These are phyloP conservation scores for Clytia hemisphaerica DNA, from an alignment of 30 jellyfish, hydroid and myxozoan genomes.

Conservation along the genomic window DNA sequence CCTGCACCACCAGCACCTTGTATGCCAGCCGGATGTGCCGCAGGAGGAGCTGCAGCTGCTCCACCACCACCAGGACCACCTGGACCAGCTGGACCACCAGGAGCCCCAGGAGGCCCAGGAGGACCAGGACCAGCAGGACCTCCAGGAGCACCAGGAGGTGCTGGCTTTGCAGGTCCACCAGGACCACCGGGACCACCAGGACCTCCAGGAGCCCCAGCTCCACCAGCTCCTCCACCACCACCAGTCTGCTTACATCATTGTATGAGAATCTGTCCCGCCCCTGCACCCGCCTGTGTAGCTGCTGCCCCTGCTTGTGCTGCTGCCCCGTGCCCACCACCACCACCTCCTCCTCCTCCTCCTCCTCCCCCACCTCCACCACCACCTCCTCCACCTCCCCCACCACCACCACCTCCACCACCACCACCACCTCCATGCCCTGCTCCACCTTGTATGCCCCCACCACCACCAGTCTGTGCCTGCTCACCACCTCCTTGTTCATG, in stretches of 20 bases:
- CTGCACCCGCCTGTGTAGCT: conserved; percentile 81
- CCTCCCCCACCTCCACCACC: conserved; percentile 97
- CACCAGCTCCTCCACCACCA: conserved; percentile 82
- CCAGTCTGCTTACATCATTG: conserved; percentile 83
- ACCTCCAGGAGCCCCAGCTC: conserved; percentile 84
- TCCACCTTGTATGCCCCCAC: no score
- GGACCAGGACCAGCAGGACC: conserved; percentile 92
- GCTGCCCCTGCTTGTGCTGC: conserved; percentile 75
- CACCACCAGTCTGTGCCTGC: no score
- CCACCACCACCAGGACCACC: conserved; percentile 89
- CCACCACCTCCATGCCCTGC: conserved; percentile 79
- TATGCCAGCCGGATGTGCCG: conserved; percentile 3
- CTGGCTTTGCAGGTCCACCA: conserved; percentile 80
- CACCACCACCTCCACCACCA: conserved; percentile 41
- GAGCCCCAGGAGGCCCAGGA: conserved; percentile 93
- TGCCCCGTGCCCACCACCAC: conserved; percentile 83
- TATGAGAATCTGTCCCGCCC: conserved; percentile 67
- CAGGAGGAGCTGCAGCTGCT: conserved; percentile 13
- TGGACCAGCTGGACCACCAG: conserved; percentile 79
- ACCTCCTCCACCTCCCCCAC: conserved; percentile 59
- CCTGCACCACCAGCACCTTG: neutral
- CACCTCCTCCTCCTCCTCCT: conserved; percentile 74
- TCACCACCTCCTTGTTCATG: no score
- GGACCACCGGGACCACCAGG: conserved; percentile 98
- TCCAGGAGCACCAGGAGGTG: conserved; percentile 89